Evolutionary conservation across 2,113 vertebrate genomes (phyloP).

Genomic region (Rhinolophus sinicus): DNA sequence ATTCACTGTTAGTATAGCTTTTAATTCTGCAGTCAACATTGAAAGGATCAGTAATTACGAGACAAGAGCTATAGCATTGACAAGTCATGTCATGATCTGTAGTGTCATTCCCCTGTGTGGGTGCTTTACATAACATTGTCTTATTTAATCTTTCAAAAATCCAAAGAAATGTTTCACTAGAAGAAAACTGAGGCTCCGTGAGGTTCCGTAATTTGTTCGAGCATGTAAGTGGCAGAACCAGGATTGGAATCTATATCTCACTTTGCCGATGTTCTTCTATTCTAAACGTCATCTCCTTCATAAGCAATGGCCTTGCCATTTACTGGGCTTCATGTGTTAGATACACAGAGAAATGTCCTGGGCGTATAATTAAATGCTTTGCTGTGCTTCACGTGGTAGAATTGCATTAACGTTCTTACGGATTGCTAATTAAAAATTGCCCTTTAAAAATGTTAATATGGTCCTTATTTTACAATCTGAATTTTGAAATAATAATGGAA

Average conservation of each 20-base stretch:
- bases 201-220: background rate
- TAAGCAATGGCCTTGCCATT: background rate
- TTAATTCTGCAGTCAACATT: background rate
- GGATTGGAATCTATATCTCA: background rate
- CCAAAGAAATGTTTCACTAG: background rate
- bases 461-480: background rate
- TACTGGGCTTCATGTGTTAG: background rate
- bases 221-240: background rate
- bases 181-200: background rate
- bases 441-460: background rate
- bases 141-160: conserved; percentile 34
- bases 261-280: background rate
- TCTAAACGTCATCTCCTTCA: background rate
- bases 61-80: conserved; percentile 19
- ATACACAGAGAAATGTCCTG: background rate
- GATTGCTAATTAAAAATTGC: background rate
- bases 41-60: background rate
- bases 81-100: background rate
- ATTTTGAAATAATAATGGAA: background rate
- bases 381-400: background rate
- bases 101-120: background rate
- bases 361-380: background rate
- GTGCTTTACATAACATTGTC: conserved; percentile 20
- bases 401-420: background rate
- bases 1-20: background rate